Evolutionary conservation across 2,888 invertebrate genomes (phyloP).

Genomic region (Hirtodrosophila trivittata): DNA sequence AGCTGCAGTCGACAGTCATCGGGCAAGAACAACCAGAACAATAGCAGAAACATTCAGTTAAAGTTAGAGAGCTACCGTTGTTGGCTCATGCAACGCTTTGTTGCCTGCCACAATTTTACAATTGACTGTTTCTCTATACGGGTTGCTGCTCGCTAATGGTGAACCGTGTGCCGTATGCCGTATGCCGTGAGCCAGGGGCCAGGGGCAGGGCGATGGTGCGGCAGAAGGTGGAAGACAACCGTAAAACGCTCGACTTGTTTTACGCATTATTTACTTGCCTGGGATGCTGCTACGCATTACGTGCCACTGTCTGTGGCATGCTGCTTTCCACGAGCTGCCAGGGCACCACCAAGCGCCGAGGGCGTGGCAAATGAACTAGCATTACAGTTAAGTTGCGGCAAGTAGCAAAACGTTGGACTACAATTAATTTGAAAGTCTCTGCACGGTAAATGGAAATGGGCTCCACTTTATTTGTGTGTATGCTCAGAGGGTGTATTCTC

Average conservation of each 20-base stretch:
- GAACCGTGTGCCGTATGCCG: background rate
- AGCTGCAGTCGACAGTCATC: slow-evolving; percentile 56
- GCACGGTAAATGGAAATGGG: slow-evolving; percentile 31
- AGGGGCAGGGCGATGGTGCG: background rate
- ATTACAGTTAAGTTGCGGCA: slow-evolving; percentile 64
- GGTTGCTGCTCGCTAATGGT: background rate
- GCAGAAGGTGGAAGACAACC: slow-evolving; percentile 15
- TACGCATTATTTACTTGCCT: slow-evolving; percentile 75
- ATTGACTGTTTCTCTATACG: slow-evolving; percentile 63
- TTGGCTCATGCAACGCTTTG: slow-evolving; percentile 45
- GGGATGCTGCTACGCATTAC: slow-evolving; percentile 54
- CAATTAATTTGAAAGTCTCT: slow-evolving; percentile 70
- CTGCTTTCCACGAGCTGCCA: too few species aligned
- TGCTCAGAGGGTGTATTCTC: too few species aligned
- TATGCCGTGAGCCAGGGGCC: too few species aligned
- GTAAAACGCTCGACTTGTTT: slow-evolving; percentile 78
- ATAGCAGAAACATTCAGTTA: slow-evolving; percentile 6
- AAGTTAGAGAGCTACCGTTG: slow-evolving; percentile 5
- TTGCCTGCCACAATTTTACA: slow-evolving; percentile 73
- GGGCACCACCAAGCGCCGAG: background rate
- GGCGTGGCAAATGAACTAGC: slow-evolving; percentile 73
- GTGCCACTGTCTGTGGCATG: slow-evolving; percentile 19
- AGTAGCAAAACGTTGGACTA: slow-evolving; percentile 68
- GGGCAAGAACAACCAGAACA: slow-evolving; percentile 16
- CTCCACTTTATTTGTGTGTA: slow-evolving; percentile 3